Percentiles rank a stretch among this genome's conserved stretches.
Conservation (phyloP, 2,797 vertebrate genomes). For the Gadopsis marmoratus region DNA sequence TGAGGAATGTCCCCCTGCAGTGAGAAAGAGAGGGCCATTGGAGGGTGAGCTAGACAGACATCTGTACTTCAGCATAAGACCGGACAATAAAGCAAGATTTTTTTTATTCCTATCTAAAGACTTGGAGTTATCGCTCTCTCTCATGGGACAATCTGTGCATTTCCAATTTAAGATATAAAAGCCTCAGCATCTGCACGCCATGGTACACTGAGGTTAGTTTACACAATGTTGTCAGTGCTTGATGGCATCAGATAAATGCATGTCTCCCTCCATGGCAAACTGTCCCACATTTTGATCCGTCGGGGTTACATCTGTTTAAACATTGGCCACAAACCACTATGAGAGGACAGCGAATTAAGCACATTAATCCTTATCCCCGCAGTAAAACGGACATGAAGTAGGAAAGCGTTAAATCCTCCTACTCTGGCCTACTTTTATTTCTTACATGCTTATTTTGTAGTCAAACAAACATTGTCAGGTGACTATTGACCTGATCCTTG, state of each 20-base stretch:
- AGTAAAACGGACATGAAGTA: conserved; percentile 61
- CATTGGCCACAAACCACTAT: conserved; percentile 59
- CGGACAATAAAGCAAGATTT: conserved; percentile 57
- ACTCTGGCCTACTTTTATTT: conserved; percentile 40
- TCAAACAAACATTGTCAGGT: conserved; percentile 48
- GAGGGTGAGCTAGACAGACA: conserved; percentile 64
- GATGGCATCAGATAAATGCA: conserved; percentile 50
- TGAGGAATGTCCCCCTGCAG: conserved; percentile 81
- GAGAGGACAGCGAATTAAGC: conserved; percentile 70
- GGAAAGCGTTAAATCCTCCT: conserved; percentile 51
- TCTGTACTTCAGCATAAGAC: conserved; percentile 65
- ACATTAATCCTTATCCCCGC: conserved; percentile 72
- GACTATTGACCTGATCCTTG: conserved; percentile 49
- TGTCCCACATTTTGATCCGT: conserved; percentile 76
- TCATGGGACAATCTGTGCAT: conserved; percentile 45
- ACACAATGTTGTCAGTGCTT: conserved; percentile 34
- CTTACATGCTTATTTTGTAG: conserved; percentile 37
- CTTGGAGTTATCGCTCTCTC: conserved; percentile 31
- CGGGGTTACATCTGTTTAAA: conserved; percentile 73
- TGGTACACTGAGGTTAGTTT: neutral
- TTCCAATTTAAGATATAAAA: conserved; percentile 43
- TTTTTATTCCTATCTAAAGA: conserved; percentile 52
- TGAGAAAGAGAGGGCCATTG: conserved; percentile 64
- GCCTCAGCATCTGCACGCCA: neutral
- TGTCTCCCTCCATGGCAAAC: conserved; percentile 62